phyloP scores from a whole-genome alignment of 2,888 invertebrate species.

The Dicyrtomina minuta region DNA sequence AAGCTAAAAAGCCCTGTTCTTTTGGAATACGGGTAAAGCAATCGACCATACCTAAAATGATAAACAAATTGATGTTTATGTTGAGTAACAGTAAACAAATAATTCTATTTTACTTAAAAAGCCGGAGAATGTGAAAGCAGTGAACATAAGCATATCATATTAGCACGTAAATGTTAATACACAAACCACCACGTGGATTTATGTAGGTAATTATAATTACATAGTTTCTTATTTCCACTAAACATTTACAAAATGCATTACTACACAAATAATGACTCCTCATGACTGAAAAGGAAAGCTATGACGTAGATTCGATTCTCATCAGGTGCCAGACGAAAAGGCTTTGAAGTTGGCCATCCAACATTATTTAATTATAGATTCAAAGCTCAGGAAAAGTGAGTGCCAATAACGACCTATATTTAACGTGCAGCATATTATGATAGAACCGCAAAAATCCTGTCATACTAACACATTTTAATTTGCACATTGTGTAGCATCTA shows the following conservation, averaged over 20 bases:
- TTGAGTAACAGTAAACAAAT: no score
- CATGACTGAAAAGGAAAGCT: conserved; percentile 5
- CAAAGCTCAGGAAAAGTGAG: conserved; percentile 14
- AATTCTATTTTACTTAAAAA: no score
- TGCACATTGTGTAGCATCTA: no score
- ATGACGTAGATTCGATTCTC: conserved; percentile 1
- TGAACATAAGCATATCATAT: neutral
- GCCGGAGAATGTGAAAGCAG: neutral
- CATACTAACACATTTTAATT: no score
- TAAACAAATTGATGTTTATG: conserved; percentile 11
- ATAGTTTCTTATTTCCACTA: no score
- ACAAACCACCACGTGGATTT: no score
- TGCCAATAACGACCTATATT: conserved; percentile 24
- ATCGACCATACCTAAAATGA: conserved; percentile 58
- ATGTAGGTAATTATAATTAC: no score
- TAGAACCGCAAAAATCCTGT: no score
- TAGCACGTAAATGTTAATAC: neutral
- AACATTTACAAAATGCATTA: no score
- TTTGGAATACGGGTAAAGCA: conserved; percentile 57
- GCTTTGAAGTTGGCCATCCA: conserved; percentile 10
- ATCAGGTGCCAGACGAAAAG: conserved; percentile 16
- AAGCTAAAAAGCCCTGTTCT: conserved; percentile 57
- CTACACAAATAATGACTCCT: neutral
- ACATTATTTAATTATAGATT: conserved; percentile 10
- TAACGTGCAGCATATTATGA: no score